A percentile compares a stretch with the other conserved stretches of the same genome.
Conservation (phyloP, 2,113 vertebrate species). For the Lampris incognitus region DNA sequence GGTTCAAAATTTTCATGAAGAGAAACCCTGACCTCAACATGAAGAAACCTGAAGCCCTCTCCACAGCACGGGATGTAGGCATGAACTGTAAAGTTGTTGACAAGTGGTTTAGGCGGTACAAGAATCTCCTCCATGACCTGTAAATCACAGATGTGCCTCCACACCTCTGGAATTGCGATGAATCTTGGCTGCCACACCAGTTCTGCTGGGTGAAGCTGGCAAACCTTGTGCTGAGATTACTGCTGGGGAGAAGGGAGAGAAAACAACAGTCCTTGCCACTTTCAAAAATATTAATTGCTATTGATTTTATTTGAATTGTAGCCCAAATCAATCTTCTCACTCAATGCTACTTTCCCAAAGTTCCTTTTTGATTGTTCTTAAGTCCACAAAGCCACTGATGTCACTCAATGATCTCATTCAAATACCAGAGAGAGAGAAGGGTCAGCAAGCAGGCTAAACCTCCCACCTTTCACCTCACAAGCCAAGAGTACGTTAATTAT, state of each 20-base stretch:
- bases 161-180: slow-evolving; percentile 26
- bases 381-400: not conserved
- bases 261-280: no score
- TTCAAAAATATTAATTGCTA: no score
- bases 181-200: slow-evolving; percentile 20
- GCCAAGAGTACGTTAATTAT: slow-evolving; percentile 3
- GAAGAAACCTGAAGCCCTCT: slow-evolving; percentile 8
- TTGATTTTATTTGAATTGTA: no score
- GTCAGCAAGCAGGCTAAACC: not conserved
- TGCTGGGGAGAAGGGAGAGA: no score
- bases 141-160: not conserved
- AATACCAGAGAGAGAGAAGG: not conserved
- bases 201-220: not conserved
- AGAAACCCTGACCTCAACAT: not conserved
- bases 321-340: no score
- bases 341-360: no score
- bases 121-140: not conserved
- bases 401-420: not conserved
- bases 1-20: slow-evolving; percentile 10
- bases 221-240: no score
- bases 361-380: no score
- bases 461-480: not conserved
- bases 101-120: slow-evolving; percentile 4
- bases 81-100: not conserved
- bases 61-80: slow-evolving; percentile 1